Conservation (phyloP, 2,888 invertebrate genomes). For the Spodoptera exigua region DNA sequence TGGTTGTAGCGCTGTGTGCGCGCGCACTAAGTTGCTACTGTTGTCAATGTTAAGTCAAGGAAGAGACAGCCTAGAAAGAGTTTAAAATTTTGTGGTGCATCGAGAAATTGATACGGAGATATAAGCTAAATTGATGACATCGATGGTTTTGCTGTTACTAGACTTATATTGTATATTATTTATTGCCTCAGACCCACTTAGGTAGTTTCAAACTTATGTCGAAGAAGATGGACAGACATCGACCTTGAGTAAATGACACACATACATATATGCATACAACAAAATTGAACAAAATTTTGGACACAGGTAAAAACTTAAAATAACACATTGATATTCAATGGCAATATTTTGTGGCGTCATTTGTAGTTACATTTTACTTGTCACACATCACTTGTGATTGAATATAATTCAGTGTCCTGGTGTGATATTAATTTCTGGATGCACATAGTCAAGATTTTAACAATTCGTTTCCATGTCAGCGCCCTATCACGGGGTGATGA, state of each 20-base stretch:
- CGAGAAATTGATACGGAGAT: conserved; percentile 46
- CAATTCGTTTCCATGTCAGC: conserved; percentile 51
- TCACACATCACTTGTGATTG: not conserved
- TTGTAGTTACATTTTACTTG: not conserved
- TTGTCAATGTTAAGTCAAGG: conserved; percentile 79
- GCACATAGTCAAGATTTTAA: conserved; percentile 59
- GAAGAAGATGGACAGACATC: not conserved
- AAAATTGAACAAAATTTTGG: not conserved
- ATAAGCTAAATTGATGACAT: not conserved
- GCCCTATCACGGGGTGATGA: conserved; percentile 60
- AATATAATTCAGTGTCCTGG: not conserved
- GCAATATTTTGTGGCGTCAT: conserved; percentile 4
- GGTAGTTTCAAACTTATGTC: not conserved
- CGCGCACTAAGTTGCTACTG: conserved; percentile 80
- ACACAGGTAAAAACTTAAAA: conserved; percentile 1
- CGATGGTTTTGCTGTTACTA: not conserved
- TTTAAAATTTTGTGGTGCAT: conserved; percentile 50
- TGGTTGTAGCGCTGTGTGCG: conserved; percentile 77
- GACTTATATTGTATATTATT: not conserved
- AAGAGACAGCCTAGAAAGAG: conserved; percentile 66
- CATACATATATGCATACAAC: not conserved
- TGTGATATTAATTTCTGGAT: conserved; percentile 66
- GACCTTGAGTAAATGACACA: conserved; percentile 10
- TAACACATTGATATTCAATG: not conserved
- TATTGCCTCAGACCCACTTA: not conserved